Percentiles rank a stretch among this genome's conserved stretches.
phyloP scores from a whole-genome alignment of 2,888 invertebrate genomes.

The Machimus atricapillus region DNA sequence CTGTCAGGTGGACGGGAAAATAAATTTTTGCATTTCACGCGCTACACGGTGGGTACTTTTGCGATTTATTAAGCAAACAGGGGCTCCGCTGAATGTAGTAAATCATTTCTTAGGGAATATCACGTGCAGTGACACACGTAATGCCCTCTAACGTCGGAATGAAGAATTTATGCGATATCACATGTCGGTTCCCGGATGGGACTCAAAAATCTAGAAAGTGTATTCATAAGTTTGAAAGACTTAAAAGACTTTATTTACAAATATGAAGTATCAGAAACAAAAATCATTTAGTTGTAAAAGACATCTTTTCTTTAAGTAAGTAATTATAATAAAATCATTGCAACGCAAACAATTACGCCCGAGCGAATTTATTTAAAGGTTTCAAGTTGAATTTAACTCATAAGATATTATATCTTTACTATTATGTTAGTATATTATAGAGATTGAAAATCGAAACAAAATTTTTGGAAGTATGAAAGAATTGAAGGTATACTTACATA shows the following conservation, averaged over 20 bases:
- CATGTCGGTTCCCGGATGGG: neutral
- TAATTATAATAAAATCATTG: no score
- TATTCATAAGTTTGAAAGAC: neutral
- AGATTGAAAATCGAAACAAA: no score
- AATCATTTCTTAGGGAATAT: constrained; percentile 7
- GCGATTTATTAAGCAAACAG: neutral
- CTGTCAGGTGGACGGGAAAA: neutral
- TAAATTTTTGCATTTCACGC: constrained; percentile 2
- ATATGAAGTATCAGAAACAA: neutral
- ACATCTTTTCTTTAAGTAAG: no score
- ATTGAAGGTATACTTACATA: no score
- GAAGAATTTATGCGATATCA: neutral
- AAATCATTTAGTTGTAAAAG: no score
- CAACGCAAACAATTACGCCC: no score
- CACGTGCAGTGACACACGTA: neutral
- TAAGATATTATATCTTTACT: no score
- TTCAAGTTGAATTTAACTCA: no score
- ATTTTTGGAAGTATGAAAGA: no score
- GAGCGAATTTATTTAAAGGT: no score
- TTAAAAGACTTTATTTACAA: neutral
- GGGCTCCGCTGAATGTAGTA: neutral
- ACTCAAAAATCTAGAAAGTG: neutral
- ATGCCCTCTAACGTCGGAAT: neutral
- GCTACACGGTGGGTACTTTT: neutral
- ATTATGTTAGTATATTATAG: no score